Conservation (phyloP, 2,797 vertebrate species). For the Xerus rutilus region DNA sequence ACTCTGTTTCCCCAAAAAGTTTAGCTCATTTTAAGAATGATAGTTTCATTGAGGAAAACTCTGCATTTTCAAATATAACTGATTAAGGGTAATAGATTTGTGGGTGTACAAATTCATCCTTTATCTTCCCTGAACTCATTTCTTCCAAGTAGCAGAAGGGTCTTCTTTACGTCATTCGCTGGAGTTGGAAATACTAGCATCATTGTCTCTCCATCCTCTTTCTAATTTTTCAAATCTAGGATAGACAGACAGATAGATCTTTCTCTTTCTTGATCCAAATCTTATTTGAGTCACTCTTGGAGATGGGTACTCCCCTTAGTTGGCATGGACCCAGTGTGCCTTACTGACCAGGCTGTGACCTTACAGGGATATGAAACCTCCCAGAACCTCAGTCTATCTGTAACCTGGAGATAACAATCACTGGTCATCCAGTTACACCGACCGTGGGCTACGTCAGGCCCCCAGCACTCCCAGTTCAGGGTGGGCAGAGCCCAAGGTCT, state of each 20-base stretch:
- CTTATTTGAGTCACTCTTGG: not conserved
- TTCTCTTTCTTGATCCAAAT: not conserved
- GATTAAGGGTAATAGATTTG: not conserved
- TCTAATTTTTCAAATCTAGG: slow-evolving; percentile 21
- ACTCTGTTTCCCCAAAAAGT: not conserved
- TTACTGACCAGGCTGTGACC: not conserved
- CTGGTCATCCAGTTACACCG: accelerated
- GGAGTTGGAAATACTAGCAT: not conserved
- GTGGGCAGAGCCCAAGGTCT: not conserved
- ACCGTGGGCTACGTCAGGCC: not conserved
- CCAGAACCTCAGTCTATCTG: not conserved
- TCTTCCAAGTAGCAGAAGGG: not conserved
- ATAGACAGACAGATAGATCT: not conserved
- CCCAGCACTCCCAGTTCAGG: not conserved
- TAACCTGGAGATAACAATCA: not conserved
- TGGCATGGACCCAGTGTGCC: not conserved
- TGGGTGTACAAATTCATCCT: not conserved
- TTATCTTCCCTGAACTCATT: not conserved
- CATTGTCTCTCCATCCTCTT: not conserved
- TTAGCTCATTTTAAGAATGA: not conserved
- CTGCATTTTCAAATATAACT: not conserved
- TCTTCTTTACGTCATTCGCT: not conserved
- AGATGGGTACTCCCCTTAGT: no score
- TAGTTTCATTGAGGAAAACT: not conserved
- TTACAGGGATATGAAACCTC: not conserved